Conservation (phyloP, 2,797 vertebrate genomes). For the Botia kubotai region DNA sequence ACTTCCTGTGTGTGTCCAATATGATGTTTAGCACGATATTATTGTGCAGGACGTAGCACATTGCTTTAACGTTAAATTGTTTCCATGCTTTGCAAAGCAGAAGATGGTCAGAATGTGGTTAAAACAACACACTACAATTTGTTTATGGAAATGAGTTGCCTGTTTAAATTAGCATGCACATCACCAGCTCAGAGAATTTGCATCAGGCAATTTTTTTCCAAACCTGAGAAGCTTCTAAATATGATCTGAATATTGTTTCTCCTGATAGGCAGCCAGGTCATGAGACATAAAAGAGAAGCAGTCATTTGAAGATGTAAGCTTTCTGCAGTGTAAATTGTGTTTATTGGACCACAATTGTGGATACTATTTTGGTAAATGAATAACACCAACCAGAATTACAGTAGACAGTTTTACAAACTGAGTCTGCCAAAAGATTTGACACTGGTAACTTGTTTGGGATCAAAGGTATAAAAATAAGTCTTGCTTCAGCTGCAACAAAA, state of each 20-base stretch:
- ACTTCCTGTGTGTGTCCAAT: slow-evolving; percentile 17
- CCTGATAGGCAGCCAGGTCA: slow-evolving; percentile 29
- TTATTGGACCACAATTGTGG: neutral
- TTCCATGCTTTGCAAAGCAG: slow-evolving; percentile 31
- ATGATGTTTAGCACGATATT: slow-evolving; percentile 16
- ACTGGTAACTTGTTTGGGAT: neutral
- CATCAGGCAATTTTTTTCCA: slow-evolving; percentile 24
- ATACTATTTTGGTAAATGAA: neutral
- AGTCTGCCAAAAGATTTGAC: slow-evolving; percentile 24
- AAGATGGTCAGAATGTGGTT: slow-evolving; percentile 36
- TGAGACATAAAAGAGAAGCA: slow-evolving; percentile 23
- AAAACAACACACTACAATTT: slow-evolving; percentile 43
- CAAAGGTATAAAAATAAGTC: neutral
- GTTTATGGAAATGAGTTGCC: slow-evolving; percentile 56
- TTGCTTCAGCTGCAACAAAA: neutral
- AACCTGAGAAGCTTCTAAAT: slow-evolving; percentile 41
- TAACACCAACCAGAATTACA: neutral
- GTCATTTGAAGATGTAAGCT: slow-evolving; percentile 17
- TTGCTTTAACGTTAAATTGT: slow-evolving; percentile 44
- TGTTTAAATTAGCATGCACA: slow-evolving; percentile 53
- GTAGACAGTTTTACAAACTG: neutral
- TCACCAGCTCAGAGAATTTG: slow-evolving; percentile 42
- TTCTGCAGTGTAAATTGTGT: slow-evolving; percentile 1
- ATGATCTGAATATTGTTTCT: slow-evolving; percentile 46
- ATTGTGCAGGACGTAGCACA: slow-evolving; percentile 23